Percentiles rank a stretch among this genome's conserved stretches.
phyloP scores from a whole-genome alignment of 1,140 invertebrate genomes.

The Caenorhabditis latens region DNA sequence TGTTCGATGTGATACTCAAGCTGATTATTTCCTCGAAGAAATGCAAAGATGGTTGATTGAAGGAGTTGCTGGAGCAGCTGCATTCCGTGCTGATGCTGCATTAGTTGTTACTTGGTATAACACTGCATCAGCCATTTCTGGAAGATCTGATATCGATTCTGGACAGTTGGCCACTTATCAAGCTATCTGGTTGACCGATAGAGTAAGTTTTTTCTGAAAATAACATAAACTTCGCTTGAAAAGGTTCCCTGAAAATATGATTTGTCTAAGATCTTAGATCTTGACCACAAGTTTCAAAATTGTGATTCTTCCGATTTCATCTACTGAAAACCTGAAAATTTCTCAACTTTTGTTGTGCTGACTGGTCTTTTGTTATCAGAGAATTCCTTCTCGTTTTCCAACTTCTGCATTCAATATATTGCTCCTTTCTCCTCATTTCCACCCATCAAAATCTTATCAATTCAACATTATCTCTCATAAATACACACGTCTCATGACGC shows the following conservation, averaged over 20 bases:
- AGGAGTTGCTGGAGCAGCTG: constrained; percentile 75
- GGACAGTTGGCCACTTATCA: constrained; percentile 77
- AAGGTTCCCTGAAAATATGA: background rate
- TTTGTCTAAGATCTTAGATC: no score
- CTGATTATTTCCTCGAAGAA: constrained; percentile 76
- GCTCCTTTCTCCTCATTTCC: constrained; percentile 28
- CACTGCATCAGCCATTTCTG: constrained; percentile 77
- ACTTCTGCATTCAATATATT: constrained; percentile 47
- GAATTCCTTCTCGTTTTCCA: constrained; percentile 16
- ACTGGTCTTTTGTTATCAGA: constrained; percentile 5
- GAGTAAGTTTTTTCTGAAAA: background rate
- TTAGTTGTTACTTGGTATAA: constrained; percentile 78
- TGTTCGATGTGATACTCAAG: constrained; percentile 72
- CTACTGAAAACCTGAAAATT: background rate
- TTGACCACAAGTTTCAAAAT: no score
- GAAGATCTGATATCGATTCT: constrained; percentile 75
- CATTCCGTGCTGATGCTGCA: constrained; percentile 76
- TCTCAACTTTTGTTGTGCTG: background rate
- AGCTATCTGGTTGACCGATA: constrained; percentile 75
- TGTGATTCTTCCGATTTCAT: background rate
- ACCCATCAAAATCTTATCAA: constrained; percentile 50
- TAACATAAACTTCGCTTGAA: background rate
- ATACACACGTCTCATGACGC: constrained; percentile 54
- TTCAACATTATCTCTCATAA: constrained; percentile 44
- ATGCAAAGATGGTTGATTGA: constrained; percentile 78